phyloP scores from a whole-genome alignment of 2,888 invertebrate genomes.

The Acleris literana region DNA sequence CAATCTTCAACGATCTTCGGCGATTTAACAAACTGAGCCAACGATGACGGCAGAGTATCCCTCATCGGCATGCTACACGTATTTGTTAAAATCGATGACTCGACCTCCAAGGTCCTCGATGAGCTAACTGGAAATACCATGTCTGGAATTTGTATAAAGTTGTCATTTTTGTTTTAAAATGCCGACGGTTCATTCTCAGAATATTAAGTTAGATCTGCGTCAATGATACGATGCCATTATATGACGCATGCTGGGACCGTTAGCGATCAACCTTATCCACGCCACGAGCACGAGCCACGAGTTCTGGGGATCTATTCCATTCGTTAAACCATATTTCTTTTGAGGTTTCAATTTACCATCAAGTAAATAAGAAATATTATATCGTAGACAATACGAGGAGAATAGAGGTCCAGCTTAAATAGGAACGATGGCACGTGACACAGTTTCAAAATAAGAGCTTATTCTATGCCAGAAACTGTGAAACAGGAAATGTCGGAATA shows the following conservation, averaged over 20 bases:
- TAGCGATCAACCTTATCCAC: too few relatives aligned
- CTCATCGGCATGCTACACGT: conserved; percentile 23
- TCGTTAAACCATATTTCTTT: too few relatives aligned
- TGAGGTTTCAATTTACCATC: too few relatives aligned
- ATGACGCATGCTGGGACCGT: background rate
- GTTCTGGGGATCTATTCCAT: too few relatives aligned
- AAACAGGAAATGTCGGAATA: too few relatives aligned
- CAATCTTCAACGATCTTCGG: conserved; percentile 1
- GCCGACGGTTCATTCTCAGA: background rate
- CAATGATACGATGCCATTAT: background rate
- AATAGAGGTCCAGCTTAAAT: too few relatives aligned
- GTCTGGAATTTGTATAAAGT: conserved; percentile 12
- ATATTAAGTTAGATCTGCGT: background rate
- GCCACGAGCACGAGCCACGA: too few relatives aligned
- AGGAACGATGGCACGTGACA: background rate
- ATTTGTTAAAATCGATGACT: conserved; percentile 20
- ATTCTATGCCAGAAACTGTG: background rate
- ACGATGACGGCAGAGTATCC: conserved; percentile 31
- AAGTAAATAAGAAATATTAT: too few relatives aligned
- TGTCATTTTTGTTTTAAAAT: conserved; percentile 6
- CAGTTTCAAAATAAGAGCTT: conserved; percentile 1
- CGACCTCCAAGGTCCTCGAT: conserved; percentile 2
- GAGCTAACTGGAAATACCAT: conserved; percentile 19
- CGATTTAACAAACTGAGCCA: conserved; percentile 7
- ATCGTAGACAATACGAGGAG: too few relatives aligned